Base-by-base conservation (phyloP, 2,797 vertebrate species). In the Coregonus suidteri region DNA sequence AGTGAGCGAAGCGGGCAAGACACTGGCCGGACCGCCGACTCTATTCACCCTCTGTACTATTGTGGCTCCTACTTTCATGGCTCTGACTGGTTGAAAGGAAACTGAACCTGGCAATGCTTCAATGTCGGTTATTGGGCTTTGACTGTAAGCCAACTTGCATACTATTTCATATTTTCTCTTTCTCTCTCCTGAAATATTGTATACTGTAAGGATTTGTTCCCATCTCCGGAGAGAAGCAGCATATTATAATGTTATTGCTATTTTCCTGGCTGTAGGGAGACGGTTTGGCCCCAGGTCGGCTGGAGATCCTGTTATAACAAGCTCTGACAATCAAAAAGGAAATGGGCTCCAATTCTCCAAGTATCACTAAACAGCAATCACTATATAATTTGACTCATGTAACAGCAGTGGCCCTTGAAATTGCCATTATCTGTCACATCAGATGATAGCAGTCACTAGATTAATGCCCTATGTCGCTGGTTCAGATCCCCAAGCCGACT, bases 231-330 rank as follows among this genome's bases (percentile, higher is more conserved):
- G 25, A 71, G 54, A 53, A 31, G 77, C 73, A 20, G 67, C 47
- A 62, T 66, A 53, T 68, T 54, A 31, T 56, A 71, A 76, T 80
- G 25, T 79, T 82, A 78, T 20, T 77, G 53, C 6, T 59, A 31
- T 77, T 75, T 84, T 81, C 68, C 75, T 78, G 82, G 70, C 75
- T 53, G 3, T 35, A 65, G 65, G 54, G 54, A 56, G 54, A 76
- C 59, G 54, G 79, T 88, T 86, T 79, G 78, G 82, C 74, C 79
- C 73, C 31, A 65, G 81, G 76, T 71, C 74, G 74, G 76, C 41
- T 41, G 14, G 64, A 71, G 82, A 77, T 83, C 83, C 73, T 71
- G 51, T 77, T 79, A 2, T 71, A 77, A 72, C 79, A 79, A 77
- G 76, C 9, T 78, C 54, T 71, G 74, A 56, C 70, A 9, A 67